These are phyloP conservation scores for Agriopis leucophaearia DNA, from an alignment of 2,888 invertebrate species.

Conservation along the genomic window DNA sequence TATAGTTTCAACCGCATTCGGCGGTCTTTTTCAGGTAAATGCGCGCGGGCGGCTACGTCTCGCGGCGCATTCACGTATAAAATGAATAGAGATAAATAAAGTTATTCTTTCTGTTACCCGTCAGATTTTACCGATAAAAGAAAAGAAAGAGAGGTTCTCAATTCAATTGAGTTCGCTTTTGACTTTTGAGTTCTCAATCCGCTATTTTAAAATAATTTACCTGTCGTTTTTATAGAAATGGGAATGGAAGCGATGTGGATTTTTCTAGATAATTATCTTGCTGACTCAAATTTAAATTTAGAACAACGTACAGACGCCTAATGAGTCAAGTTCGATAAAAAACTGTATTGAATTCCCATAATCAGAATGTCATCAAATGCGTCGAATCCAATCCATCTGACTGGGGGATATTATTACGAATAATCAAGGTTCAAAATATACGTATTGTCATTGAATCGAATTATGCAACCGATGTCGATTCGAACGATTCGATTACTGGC, in stretches of 20 bases:
- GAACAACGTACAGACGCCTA: slow-evolving; percentile 4
- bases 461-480: slow-evolving; percentile 81
- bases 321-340: slow-evolving; percentile 49
- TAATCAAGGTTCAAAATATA: slow-evolving; percentile 74
- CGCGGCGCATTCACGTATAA: too few relatives aligned
- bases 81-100: too few relatives aligned
- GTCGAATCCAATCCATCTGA: slow-evolving; percentile 69
- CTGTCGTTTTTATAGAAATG: background rate
- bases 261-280: background rate
- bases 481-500: slow-evolving; percentile 81
- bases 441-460: slow-evolving; percentile 84
- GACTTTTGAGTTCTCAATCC: too few relatives aligned
- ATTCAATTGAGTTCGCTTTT: too few relatives aligned
- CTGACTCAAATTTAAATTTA: slow-evolving; percentile 1
- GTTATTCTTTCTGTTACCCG: too few relatives aligned
- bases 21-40: too few relatives aligned
- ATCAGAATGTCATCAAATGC: slow-evolving; percentile 76
- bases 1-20: too few relatives aligned
- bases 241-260: too few relatives aligned
- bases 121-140: too few relatives aligned
- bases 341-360: slow-evolving; percentile 63
- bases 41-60: too few relatives aligned
- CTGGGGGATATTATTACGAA: slow-evolving; percentile 72
- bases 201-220: background rate
- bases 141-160: too few relatives aligned